Evolutionary conservation across 2,113 vertebrate genomes (phyloP).

Genomic region (Penelope pileata): DNA sequence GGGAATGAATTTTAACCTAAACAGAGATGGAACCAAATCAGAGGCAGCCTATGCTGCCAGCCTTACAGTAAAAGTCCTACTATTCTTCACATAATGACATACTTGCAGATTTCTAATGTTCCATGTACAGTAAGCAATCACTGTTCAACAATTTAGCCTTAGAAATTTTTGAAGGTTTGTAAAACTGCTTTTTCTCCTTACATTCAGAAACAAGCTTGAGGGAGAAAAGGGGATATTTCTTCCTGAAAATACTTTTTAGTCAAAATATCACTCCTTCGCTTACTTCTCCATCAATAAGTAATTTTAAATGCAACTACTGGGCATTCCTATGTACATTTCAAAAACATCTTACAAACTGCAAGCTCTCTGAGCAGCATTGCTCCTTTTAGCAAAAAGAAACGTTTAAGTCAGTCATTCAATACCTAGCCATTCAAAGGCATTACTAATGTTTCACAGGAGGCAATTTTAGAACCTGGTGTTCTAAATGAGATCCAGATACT

Average conservation of each 20-base stretch:
- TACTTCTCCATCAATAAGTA: slow-evolving; percentile 14
- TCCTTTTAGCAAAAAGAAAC: slow-evolving; percentile 4
- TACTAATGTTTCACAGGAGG: background rate
- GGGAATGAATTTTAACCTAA: background rate
- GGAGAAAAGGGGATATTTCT: background rate
- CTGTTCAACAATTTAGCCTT: background rate
- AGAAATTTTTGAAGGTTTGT: background rate
- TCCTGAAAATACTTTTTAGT: background rate
- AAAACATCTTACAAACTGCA: background rate
- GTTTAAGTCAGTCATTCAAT: background rate
- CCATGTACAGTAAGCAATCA: background rate
- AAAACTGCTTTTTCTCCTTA: background rate
- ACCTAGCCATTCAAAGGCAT: background rate
- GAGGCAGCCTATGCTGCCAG: background rate
- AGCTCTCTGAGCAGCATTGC: background rate
- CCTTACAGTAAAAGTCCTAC: background rate
- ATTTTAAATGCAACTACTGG: background rate
- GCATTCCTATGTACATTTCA: background rate
- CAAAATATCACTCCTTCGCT: background rate
- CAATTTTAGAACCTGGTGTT: background rate
- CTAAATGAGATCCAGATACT: background rate
- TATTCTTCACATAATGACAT: background rate
- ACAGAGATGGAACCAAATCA: background rate
- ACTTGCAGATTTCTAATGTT: rapidly evolving
- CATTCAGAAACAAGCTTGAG: background rate